Conservation (phyloP, 1,140 invertebrate species). For the Alviniconcha marisindica region DNA sequence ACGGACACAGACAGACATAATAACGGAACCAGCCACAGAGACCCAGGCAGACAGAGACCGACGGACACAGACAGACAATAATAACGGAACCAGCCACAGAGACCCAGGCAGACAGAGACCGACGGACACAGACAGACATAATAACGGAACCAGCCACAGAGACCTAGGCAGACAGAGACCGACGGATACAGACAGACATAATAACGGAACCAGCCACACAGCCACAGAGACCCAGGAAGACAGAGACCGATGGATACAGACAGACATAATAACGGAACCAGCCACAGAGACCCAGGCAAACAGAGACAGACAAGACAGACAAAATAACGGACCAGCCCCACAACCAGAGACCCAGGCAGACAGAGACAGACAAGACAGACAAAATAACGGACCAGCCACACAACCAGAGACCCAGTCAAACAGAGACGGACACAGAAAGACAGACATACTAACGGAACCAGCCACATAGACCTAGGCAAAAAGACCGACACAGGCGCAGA, state of each 20-base stretch:
- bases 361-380: background rate
- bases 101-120: background rate
- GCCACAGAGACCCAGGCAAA: background rate
- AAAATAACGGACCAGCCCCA: too few relatives aligned
- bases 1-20: too few relatives aligned
- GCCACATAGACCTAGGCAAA: conserved; percentile 28
- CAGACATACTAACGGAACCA: conserved; percentile 11
- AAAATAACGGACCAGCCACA: background rate
- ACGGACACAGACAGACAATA: too few relatives aligned
- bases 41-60: too few relatives aligned
- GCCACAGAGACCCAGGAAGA: background rate
- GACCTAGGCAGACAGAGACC: background rate
- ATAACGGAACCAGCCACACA: too few relatives aligned
- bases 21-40: too few relatives aligned
- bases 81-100: too few relatives aligned
- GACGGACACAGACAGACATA: background rate
- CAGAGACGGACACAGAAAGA: background rate
- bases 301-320: conserved; percentile 6
- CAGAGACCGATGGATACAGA: too few relatives aligned
- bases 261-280: too few relatives aligned
- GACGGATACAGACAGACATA: too few relatives aligned
- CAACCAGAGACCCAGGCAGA: too few relatives aligned
- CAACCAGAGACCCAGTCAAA: background rate
- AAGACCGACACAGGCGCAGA: conserved; percentile 18
- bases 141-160: background rate